Conservation (phyloP, 1,140 invertebrate species). For the Lucilia cuprina region DNA sequence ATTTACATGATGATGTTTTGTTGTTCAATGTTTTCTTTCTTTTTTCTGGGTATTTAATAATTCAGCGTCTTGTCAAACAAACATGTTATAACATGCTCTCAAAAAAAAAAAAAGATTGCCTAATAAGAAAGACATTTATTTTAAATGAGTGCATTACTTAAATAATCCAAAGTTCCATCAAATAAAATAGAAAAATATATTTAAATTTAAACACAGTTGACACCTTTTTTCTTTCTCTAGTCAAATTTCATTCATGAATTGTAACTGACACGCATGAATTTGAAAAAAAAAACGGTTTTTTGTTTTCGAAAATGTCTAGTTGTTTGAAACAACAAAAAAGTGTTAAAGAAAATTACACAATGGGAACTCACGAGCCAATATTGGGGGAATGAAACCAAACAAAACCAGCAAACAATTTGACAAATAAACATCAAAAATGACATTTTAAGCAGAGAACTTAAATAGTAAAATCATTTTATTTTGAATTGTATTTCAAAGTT, state of each 20-base stretch:
- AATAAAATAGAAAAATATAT: not conserved
- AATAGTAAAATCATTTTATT: not conserved
- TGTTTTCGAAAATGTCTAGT: not conserved
- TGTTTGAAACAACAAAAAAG: not conserved
- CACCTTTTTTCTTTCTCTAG: not conserved
- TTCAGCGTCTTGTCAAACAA: not conserved
- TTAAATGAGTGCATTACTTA: not conserved
- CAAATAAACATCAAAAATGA: not conserved
- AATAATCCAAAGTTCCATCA: too few species aligned
- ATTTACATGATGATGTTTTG: not conserved
- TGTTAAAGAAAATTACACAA: slow-evolving; percentile 1
- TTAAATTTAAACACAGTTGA: not conserved
- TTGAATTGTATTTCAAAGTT: too few species aligned
- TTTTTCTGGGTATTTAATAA: too few species aligned
- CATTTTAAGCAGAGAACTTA: not conserved
- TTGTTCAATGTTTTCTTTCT: too few species aligned
- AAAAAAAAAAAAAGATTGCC: too few species aligned
- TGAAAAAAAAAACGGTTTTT: slow-evolving; percentile 24
- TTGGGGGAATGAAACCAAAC: not conserved
- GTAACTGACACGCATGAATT: slow-evolving; percentile 28
- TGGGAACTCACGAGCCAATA: slow-evolving; percentile 25
- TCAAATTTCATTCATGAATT: slow-evolving; percentile 24
- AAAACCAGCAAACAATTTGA: not conserved
- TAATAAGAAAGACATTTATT: not conserved
- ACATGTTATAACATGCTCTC: not conserved